phyloP scores from a whole-genome alignment of 2,797 vertebrate genomes.

The Myotis pilosus region DNA sequence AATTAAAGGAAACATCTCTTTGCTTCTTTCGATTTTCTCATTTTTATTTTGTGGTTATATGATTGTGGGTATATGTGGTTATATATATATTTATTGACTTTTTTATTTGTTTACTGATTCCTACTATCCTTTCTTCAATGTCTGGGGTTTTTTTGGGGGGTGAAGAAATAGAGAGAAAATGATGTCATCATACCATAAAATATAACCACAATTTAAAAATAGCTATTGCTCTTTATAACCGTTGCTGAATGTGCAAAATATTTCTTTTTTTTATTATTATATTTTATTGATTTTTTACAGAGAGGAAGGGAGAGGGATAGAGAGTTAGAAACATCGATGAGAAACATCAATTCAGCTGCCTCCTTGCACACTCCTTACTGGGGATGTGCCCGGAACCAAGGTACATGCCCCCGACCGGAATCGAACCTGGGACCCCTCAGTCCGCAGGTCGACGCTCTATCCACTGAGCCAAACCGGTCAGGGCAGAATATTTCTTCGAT shows the following conservation, averaged over 20 bases:
- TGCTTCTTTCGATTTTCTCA: conserved; percentile 26
- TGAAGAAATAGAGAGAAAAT: conserved; percentile 40
- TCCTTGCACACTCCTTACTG: too few relatives aligned
- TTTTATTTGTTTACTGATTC: conserved; percentile 60
- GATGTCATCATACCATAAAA: conserved; percentile 17
- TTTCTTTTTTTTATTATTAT: too few relatives aligned
- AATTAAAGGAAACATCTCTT: conserved; percentile 52
- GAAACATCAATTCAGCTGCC: too few relatives aligned
- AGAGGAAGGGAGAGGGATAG: too few relatives aligned
- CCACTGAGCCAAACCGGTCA: too few relatives aligned
- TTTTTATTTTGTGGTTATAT: conserved; percentile 7
- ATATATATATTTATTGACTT: conserved; percentile 42
- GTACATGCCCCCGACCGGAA: too few relatives aligned
- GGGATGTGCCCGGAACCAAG: too few relatives aligned
- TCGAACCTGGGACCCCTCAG: too few relatives aligned
- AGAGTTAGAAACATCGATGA: too few relatives aligned
- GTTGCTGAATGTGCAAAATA: conserved; percentile 30
- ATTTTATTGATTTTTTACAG: too few relatives aligned
- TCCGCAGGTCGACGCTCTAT: too few relatives aligned
- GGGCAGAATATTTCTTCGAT: conserved; percentile 28
- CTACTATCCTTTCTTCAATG: conserved; percentile 25
- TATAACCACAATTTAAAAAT: conserved; percentile 54
- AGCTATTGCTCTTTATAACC: conserved; percentile 31
- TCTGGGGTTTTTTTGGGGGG: conserved; percentile 46
- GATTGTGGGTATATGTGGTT: conserved; percentile 2